These are phyloP conservation scores for Nephrotoma flavescens DNA, from an alignment of 2,888 invertebrate genomes.

Conservation along the genomic window DNA sequence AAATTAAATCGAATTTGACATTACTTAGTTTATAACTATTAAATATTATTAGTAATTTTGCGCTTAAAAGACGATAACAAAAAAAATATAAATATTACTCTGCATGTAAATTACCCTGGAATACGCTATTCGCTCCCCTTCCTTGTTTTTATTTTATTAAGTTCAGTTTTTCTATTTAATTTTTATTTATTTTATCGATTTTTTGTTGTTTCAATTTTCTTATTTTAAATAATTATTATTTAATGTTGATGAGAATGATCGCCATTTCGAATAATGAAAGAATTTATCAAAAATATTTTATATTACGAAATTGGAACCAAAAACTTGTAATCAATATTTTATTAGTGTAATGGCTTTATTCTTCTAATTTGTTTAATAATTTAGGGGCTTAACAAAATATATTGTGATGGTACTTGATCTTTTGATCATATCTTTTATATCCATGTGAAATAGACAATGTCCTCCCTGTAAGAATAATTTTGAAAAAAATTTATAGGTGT, in stretches of 20 bases:
- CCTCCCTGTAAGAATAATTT: not conserved
- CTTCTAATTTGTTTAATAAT: not conserved
- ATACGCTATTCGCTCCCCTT: not conserved
- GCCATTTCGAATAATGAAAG: not conserved
- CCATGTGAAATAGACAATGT: not conserved
- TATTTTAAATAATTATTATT: not conserved
- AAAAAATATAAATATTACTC: not conserved
- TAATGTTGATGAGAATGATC: not conserved
- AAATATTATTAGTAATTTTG: not conserved
- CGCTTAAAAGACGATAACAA: not conserved
- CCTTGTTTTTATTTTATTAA: not conserved
- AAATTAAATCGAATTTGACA: not conserved
- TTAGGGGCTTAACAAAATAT: not conserved
- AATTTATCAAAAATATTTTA: not conserved
- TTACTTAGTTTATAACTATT: not conserved
- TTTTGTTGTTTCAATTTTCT: not conserved
- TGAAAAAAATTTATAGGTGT: not conserved
- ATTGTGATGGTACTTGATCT: not conserved
- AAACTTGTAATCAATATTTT: not conserved
- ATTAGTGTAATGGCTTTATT: not conserved
- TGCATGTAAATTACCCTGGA: not conserved
- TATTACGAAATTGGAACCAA: not conserved
- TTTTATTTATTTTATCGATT: not conserved
- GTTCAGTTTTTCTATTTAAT: not conserved
- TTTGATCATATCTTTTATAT: not conserved